Base-by-base conservation (phyloP, 2,888 invertebrate genomes). In the Drosophila neutralis region DNA sequence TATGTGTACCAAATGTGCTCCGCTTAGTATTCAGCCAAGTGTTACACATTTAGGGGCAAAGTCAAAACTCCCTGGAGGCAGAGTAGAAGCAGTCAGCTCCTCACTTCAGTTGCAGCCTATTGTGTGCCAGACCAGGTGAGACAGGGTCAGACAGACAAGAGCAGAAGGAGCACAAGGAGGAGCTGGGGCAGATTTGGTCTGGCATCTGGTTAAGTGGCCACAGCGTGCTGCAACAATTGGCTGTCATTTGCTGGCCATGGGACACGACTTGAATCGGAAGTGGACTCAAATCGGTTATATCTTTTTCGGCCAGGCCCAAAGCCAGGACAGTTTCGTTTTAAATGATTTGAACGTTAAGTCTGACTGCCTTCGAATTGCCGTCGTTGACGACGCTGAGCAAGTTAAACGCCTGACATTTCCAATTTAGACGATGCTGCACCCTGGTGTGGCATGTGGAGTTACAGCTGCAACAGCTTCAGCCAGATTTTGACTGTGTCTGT, bases 401-500 rank as follows among this genome's bases (percentile, higher is more conserved):
- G 89, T 85, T 87, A 89, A 85, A 89, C 85, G 89, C 87, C 87
- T 83, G 89, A 87, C 87, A 89, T 87, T 87, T 89, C 85, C 87
- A 87, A 87, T 87, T 87, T 87, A 77, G 87, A 81, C 74, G 77
- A 78, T 60, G 78, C 60, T 35, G 60, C 68, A 45, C 13, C 45
- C 18, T 27, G 15, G 18, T 33, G 62, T n/a, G 45, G 45, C 24
- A 45, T 24, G 33, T 49, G 56, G 40, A 61, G 40, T 56, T 42
- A 29, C 60, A 31, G 49, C 53, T 38, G 63, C 69, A 36, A 60
- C 52, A 58, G 61, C 52, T 42, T 59, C 64, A 48, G 42, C 63
- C 58, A 68, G 73, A 73, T 78, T 86, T 81, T 83, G 86, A 86
- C 86, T 86, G 77, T 35, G 69, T 70, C 73, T 79, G 87, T 83